A percentile compares a stretch with the other conserved stretches of the same genome.
phyloP scores from a whole-genome alignment of 2,888 invertebrate genomes.

The Tipula helvola region DNA sequence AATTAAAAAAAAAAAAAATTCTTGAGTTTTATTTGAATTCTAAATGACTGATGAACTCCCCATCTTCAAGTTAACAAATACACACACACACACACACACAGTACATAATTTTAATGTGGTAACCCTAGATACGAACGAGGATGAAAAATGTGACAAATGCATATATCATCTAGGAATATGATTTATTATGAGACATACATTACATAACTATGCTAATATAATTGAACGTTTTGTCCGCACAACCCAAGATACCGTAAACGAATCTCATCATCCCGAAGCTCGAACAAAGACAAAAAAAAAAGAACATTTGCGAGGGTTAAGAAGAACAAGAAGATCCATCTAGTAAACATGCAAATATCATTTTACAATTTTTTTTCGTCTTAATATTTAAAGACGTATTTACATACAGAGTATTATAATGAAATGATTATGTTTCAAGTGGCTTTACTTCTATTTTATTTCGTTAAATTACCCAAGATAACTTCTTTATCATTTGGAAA shows the following conservation, averaged over 20 bases:
- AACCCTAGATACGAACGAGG: not conserved
- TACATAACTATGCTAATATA: not conserved
- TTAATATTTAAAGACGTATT: not conserved
- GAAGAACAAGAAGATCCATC: not conserved
- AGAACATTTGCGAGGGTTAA: not conserved
- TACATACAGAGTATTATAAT: not conserved
- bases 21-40: not conserved
- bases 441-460: not conserved
- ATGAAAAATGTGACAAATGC: not conserved
- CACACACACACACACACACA: not conserved
- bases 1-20: not conserved
- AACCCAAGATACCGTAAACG: not conserved
- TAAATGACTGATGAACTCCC: not conserved
- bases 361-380: not conserved
- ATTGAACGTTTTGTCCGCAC: not conserved
- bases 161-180: not conserved
- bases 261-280: not conserved
- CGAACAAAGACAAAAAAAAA: not conserved
- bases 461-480: not conserved
- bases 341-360: not conserved
- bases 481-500: not conserved
- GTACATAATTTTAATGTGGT: not conserved
- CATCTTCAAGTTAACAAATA: not conserved
- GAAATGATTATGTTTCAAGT: conserved; percentile 4
- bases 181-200: not conserved